These are phyloP conservation scores for Athene cunicularia DNA, from an alignment of 2,113 vertebrate species.

Conservation along the genomic window DNA sequence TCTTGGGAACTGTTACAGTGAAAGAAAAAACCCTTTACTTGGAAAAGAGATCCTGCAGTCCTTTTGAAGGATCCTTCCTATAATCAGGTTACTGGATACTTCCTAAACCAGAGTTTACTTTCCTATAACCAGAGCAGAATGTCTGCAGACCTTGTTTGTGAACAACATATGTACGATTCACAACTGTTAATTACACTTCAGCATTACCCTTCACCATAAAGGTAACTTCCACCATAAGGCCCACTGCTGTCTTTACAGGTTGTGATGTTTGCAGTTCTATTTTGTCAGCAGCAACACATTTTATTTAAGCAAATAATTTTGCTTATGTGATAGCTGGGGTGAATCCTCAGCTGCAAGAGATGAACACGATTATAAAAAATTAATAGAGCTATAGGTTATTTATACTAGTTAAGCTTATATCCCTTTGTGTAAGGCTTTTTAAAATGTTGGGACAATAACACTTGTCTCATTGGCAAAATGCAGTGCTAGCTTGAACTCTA, in stretches of 20 bases:
- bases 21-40: not conserved
- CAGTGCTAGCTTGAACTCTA: not conserved
- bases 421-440: not conserved
- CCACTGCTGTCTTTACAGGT: not conserved
- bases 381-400: not conserved
- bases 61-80: not conserved
- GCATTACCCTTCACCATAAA: not conserved
- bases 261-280: not conserved
- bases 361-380: not conserved
- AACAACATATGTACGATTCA: fast-evolving
- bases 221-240: not conserved
- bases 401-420: not conserved
- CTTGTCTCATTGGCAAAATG: not conserved
- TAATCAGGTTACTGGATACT: not conserved
- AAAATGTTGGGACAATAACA: not conserved
- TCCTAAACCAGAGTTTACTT: not conserved
- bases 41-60: not conserved
- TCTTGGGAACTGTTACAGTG: not conserved
- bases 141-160: not conserved
- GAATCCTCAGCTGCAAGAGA: not conserved
- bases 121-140: not conserved
- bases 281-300: not conserved
- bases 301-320: not conserved
- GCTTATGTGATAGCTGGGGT: not conserved
- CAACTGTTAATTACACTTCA: not conserved